These are phyloP conservation scores for Lates calcarifer DNA, from an alignment of 2,113 vertebrate genomes.

Conservation along the genomic window DNA sequence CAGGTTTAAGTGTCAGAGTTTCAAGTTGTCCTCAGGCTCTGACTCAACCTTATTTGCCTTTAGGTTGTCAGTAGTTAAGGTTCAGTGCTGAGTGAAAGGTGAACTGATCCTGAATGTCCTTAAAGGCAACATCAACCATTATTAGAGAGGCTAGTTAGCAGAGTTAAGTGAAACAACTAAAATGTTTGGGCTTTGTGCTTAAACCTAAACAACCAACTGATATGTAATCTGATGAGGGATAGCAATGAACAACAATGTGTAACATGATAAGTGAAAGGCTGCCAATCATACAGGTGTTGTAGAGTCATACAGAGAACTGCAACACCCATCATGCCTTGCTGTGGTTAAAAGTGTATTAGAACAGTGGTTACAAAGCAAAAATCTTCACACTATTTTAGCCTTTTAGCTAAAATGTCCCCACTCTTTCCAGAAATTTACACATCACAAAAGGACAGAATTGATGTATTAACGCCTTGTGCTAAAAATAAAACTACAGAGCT, in stretches of 20 bases:
- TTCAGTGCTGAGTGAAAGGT: slow-evolving; percentile 59
- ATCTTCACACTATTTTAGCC: slow-evolving; percentile 26
- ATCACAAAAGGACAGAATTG: slow-evolving; percentile 38
- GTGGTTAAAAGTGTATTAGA: slow-evolving; percentile 40
- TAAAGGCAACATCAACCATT: slow-evolving; percentile 67
- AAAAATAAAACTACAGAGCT: slow-evolving; percentile 48
- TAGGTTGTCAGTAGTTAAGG: slow-evolving; percentile 63
- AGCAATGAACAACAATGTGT: slow-evolving; percentile 23
- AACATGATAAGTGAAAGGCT: slow-evolving; percentile 58
- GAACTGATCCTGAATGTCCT: slow-evolving; percentile 69
- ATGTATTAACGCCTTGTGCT: slow-evolving; percentile 41
- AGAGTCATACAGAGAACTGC: slow-evolving; percentile 60
- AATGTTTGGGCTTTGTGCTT: slow-evolving; percentile 58
- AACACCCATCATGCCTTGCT: slow-evolving; percentile 79
- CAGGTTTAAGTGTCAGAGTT: slow-evolving; percentile 49
- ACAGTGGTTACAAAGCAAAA: slow-evolving; percentile 33
- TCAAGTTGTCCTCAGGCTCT: slow-evolving; percentile 54
- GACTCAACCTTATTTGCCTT: slow-evolving; percentile 27
- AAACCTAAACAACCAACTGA: slow-evolving; percentile 55
- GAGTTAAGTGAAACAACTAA: slow-evolving; percentile 33
- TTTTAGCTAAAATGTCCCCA: slow-evolving; percentile 20
- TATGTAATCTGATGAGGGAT: slow-evolving; percentile 57
- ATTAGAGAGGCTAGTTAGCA: slow-evolving; percentile 42
- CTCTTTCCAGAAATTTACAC: slow-evolving; percentile 39
- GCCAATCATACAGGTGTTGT: slow-evolving; percentile 77